Conservation (phyloP, 2,888 invertebrate genomes). For the Acleris sparsana region DNA sequence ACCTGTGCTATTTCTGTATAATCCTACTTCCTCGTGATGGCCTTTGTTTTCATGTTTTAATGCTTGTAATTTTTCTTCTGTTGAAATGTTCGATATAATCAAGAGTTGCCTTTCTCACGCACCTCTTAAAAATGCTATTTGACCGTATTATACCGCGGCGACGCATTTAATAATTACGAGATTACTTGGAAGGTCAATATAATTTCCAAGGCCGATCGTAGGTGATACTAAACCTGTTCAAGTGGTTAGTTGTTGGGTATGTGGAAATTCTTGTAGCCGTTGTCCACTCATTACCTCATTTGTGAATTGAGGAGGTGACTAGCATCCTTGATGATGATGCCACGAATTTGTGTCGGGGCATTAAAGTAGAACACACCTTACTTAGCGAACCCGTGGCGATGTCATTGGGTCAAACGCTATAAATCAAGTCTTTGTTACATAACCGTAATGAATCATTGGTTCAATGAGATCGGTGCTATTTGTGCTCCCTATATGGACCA, state of each 20-base stretch:
- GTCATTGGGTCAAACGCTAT: constrained; percentile 35
- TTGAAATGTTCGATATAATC: constrained; percentile 13
- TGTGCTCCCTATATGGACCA: constrained; percentile 22
- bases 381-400: constrained; percentile 21
- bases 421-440: constrained; percentile 28
- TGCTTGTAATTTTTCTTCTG: not conserved
- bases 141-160: constrained; percentile 48
- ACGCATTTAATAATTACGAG: constrained; percentile 63
- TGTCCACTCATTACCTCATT: constrained; percentile 51
- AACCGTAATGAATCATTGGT: constrained; percentile 30
- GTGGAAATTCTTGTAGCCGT: constrained; percentile 52
- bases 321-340: constrained; percentile 39
- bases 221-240: constrained; percentile 60
- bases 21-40: not conserved
- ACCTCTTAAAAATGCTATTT: constrained; percentile 18
- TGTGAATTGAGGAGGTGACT: constrained; percentile 44
- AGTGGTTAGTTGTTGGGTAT: constrained; percentile 47
- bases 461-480: constrained; percentile 21
- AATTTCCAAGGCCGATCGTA: constrained; percentile 61
- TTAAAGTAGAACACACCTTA: constrained; percentile 28
- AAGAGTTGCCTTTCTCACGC: constrained; percentile 27
- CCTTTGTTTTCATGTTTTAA: constrained; percentile 2
- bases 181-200: constrained; percentile 64
- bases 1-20: no score
- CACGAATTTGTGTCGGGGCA: constrained; percentile 18